Evolutionary conservation across 2,888 invertebrate species (phyloP).

Genomic region (Luperina nickerlii): DNA sequence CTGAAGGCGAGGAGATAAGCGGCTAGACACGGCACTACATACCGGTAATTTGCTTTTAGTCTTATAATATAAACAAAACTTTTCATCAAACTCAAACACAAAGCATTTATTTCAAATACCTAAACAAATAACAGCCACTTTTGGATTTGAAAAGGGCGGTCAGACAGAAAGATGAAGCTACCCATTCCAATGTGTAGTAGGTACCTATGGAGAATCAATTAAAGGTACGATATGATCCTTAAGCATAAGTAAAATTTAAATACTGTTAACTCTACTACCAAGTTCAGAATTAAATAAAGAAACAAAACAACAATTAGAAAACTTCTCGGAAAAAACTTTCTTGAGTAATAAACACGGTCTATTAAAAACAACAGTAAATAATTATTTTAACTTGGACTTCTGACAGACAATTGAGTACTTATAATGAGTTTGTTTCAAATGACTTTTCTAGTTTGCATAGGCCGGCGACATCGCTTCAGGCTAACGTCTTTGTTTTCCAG

Average conservation of each 20-base stretch:
- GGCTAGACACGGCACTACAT: not conserved
- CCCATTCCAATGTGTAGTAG: too few species aligned
- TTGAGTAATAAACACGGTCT: conserved; percentile 13
- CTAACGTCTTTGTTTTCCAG: conserved; percentile 20
- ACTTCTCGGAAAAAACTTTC: conserved; percentile 20
- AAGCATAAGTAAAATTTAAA: not conserved
- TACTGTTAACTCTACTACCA: not conserved
- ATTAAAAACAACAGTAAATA: conserved; percentile 41
- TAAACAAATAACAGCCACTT: too few species aligned
- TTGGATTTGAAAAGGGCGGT: too few species aligned
- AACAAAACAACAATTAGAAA: conserved; percentile 20
- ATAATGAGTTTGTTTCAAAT: conserved; percentile 62
- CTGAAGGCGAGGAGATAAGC: not conserved
- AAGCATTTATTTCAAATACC: too few species aligned
- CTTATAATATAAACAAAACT: not conserved
- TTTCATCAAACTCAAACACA: not conserved
- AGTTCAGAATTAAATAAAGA: conserved; percentile 15
- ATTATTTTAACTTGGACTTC: conserved; percentile 19
- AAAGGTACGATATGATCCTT: not conserved
- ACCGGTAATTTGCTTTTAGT: not conserved
- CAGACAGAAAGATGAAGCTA: too few species aligned
- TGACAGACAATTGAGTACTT: conserved; percentile 46
- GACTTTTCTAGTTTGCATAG: conserved; percentile 59
- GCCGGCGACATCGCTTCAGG: conserved; percentile 32
- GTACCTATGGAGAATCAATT: not conserved